A percentile compares a stretch with the other conserved stretches of the same genome.
Conservation (phyloP, 1,140 invertebrate genomes). For the Holcopasites calliopsidis region DNA sequence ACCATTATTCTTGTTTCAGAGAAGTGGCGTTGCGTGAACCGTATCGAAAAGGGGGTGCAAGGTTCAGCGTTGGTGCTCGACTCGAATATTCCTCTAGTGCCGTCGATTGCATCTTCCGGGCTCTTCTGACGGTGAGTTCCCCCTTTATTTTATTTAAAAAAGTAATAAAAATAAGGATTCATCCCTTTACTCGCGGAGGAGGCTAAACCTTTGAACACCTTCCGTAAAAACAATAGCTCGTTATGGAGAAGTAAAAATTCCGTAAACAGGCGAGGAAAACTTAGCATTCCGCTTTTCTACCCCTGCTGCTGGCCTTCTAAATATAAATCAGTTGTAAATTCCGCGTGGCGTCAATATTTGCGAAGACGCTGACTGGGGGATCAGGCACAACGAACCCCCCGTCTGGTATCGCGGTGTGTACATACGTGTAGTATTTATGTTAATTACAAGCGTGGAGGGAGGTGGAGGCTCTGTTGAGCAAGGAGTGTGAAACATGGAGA, state of each 20-base stretch:
- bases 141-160: too few relatives aligned
- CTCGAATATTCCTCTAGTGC: constrained; percentile 21
- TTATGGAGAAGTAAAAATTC: too few relatives aligned
- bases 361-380: background rate
- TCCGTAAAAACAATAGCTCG: too few relatives aligned
- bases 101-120: constrained; percentile 14
- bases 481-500: constrained; percentile 17
- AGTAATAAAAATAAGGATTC: too few relatives aligned
- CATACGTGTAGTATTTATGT: too few relatives aligned
- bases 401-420: background rate
- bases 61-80: constrained; percentile 16
- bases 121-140: background rate
- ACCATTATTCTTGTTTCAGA: constrained; percentile 13
- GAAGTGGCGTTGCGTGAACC: constrained; percentile 32
- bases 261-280: too few relatives aligned
- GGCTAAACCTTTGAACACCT: too few relatives aligned
- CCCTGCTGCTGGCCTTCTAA: too few relatives aligned
- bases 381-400: background rate
- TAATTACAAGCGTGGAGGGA: constrained; percentile 9
- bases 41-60: constrained; percentile 23
- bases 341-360: background rate
- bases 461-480: too few relatives aligned
- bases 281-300: too few relatives aligned
- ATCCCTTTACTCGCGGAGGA: too few relatives aligned
- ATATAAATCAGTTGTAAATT: constrained; percentile 3